Evolutionary conservation across 1,140 invertebrate genomes (phyloP).

Genomic region (Cyphomyrmex costatus): DNA sequence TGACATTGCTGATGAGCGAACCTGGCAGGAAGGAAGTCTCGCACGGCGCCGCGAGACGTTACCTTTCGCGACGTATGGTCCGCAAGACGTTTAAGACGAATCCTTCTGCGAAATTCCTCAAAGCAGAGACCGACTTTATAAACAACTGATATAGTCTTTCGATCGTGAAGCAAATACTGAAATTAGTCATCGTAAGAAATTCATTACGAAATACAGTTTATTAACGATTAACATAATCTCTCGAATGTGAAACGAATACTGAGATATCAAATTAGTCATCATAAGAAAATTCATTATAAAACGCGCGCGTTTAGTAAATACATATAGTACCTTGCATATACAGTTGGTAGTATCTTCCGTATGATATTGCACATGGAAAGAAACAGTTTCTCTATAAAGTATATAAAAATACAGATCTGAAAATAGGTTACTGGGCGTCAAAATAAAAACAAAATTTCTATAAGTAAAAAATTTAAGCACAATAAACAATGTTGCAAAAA

Average conservation of each 20-base stretch:
- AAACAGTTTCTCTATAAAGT: too few relatives aligned
- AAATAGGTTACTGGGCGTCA: too few relatives aligned
- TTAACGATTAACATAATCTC: too few relatives aligned
- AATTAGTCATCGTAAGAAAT: not conserved
- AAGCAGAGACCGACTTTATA: not conserved
- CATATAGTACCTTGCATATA: not conserved
- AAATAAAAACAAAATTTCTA: too few relatives aligned
- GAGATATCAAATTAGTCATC: not conserved
- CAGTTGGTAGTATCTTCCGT: not conserved
- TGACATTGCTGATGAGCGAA: slow-evolving; percentile 75
- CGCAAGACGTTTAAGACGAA: not conserved
- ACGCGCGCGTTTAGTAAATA: not conserved
- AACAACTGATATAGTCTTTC: not conserved
- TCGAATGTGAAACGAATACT: not conserved
- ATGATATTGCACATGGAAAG: too few relatives aligned
- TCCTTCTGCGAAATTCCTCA: slow-evolving; percentile 11
- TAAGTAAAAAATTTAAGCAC: too few relatives aligned
- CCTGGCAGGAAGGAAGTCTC: slow-evolving; percentile 68
- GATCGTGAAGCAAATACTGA: not conserved
- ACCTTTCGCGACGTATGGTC: slow-evolving; percentile 16
- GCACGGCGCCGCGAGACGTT: slow-evolving; percentile 13
- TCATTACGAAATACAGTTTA: not conserved
- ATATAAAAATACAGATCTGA: too few relatives aligned
- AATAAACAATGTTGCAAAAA: too few relatives aligned
- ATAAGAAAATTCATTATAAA: not conserved